A percentile compares a stretch with the other conserved stretches of the same genome.
These are phyloP conservation scores for Catamblyrhynchus diadema DNA, from an alignment of 2,797 vertebrate genomes.

Conservation along the genomic window DNA sequence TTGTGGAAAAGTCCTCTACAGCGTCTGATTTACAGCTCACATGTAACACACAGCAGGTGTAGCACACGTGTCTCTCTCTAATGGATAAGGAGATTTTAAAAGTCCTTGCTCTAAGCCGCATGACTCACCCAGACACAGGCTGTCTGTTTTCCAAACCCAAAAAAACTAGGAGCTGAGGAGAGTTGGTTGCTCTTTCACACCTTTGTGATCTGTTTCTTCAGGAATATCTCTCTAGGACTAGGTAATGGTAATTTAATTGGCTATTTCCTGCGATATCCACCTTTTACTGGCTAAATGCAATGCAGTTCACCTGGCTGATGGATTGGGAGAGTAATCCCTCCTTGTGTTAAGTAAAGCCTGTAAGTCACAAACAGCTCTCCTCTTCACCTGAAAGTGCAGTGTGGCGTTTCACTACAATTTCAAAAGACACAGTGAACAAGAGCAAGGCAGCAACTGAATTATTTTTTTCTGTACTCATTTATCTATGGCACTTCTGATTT, in stretches of 20 bases:
- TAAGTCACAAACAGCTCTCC: neutral
- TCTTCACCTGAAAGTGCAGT: neutral
- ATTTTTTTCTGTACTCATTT: neutral
- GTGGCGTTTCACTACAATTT: neutral
- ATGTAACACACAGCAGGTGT: accelerated
- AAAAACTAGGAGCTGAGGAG: neutral
- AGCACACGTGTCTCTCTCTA: neutral
- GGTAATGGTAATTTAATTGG: neutral
- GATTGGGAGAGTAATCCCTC: neutral
- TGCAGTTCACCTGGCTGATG: neutral
- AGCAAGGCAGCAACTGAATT: neutral
- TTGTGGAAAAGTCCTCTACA: neutral
- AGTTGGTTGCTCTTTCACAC: neutral
- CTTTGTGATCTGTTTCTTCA: neutral
- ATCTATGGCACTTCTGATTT: neutral
- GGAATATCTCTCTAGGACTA: neutral
- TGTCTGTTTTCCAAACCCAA: neutral
- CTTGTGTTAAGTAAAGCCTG: neutral
- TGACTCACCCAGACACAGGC: neutral
- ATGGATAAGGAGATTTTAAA: neutral
- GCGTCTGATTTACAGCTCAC: neutral
- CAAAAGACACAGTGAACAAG: neutral
- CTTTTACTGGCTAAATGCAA: neutral
- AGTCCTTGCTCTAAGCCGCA: neutral
- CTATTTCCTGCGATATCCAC: neutral